Percentiles rank a stretch among this genome's conserved stretches.
Conservation (phyloP, 1,140 invertebrate species). For the Drosophila dunni region DNA sequence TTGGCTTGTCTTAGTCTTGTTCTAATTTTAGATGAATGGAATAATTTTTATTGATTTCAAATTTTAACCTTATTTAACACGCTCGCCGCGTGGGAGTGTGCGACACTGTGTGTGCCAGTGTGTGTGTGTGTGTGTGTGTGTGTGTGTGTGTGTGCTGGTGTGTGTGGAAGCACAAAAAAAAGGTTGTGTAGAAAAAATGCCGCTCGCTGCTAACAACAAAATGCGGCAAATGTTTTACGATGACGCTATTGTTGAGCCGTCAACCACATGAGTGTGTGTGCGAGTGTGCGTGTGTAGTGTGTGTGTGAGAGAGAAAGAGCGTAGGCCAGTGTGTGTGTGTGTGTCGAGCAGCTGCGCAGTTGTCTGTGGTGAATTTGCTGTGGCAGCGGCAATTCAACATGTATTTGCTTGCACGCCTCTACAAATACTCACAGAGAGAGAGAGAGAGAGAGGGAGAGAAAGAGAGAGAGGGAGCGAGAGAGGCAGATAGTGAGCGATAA, state of each 20-base stretch:
- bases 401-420: conserved; percentile 40
- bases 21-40: conserved; percentile 79
- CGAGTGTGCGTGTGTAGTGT: neutral
- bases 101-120: neutral
- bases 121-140: conserved; percentile 3
- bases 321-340: neutral
- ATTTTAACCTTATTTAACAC: conserved; percentile 81
- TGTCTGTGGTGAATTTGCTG: conserved; percentile 55
- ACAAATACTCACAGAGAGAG: neutral
- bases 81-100: conserved; percentile 22
- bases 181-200: conserved; percentile 27
- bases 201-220: conserved; percentile 68
- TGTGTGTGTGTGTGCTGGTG: conserved; percentile 4
- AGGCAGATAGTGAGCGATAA: neutral
- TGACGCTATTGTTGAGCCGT: conserved; percentile 74
- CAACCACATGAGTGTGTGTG: conserved; percentile 5
- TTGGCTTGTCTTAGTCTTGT: conserved; percentile 57
- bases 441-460: neutral
- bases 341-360: conserved; percentile 58
- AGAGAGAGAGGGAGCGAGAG: neutral
- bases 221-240: conserved; percentile 77
- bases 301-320: neutral
- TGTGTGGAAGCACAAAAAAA: conserved; percentile 15
- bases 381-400: conserved; percentile 65
- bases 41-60: conserved; percentile 83